Conservation (phyloP, 2,113 vertebrate species). For the Indicator indicator region DNA sequence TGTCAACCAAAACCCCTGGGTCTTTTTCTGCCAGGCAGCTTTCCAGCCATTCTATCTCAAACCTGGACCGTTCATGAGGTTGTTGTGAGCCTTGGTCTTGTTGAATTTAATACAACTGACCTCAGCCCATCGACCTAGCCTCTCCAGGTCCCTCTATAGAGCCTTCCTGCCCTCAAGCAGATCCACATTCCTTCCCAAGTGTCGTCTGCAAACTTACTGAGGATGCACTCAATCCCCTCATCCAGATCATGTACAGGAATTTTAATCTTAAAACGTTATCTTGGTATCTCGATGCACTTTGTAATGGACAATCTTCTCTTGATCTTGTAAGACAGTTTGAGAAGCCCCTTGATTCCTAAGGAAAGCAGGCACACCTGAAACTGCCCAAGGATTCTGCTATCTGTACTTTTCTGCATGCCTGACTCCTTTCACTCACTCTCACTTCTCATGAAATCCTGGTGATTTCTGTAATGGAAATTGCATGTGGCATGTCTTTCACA, state of each 20-base stretch:
- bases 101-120: too few relatives aligned
- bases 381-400: background rate
- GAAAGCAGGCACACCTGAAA: background rate
- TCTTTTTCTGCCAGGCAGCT: too few relatives aligned
- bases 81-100: too few relatives aligned
- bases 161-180: too few relatives aligned
- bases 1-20: too few relatives aligned
- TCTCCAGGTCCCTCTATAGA: too few relatives aligned
- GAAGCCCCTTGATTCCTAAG: background rate
- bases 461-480: conserved; percentile 33
- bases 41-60: too few relatives aligned
- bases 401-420: background rate
- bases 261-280: background rate
- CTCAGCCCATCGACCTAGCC: too few relatives aligned
- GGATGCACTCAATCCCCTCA: too few relatives aligned
- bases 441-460: conserved; percentile 13
- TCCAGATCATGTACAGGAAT: background rate
- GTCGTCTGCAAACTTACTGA: too few relatives aligned
- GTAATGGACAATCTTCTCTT: background rate
- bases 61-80: too few relatives aligned
- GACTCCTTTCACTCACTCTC: background rate
- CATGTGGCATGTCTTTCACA: conserved; percentile 62
- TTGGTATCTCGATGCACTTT: background rate
- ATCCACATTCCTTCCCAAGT: too few relatives aligned
- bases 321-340: background rate